Base-by-base conservation (phyloP, 2,113 vertebrate species). In the Ardeotis arabs region DNA sequence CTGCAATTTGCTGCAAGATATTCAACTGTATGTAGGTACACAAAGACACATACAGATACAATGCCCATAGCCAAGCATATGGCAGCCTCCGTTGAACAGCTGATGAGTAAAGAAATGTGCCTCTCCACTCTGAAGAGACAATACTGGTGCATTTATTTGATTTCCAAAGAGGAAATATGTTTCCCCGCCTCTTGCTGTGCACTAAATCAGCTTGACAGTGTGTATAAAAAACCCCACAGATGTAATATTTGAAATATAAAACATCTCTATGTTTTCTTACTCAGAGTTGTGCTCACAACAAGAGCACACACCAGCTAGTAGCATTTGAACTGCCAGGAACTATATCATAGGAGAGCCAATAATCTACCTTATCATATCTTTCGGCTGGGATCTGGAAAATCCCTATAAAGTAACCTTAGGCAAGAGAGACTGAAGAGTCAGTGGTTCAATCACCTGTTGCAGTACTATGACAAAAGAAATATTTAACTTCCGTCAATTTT, bases 281-380 rank as follows among this genome's bases (percentile, higher is more conserved):
- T 66, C 52, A 58, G 39, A 85, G 49, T 1, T 70, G 13, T 63
- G 8, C 66, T 75, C 18, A 41, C 23, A 87, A 73, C 16, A 58
- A 86, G 10, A 83, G 18, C 15, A 58, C 3, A 45, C 1, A 28
- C 3, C 3, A 59, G 31, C 12, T 45, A 70, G 39, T 3, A 69
- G 14, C 28, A n/a, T 67, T n/a, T 66, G 28, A 83, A 70, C 19
- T 69, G 24, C 44, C 35, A n/a, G 24, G 19, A 77, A 7, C 5
- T 37, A 41, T 8, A 8, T 0, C 24, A 6, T 0, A 74, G 31
- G 19, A 45, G 17, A 56, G 12, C 0, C 10, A 78, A 52, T 39
- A 82, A 47, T 55, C 12, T 35, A 63, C 33, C 4, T 63, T 64
- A 24, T 22, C 13, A 23, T 22, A 72, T 7, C 29, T 53, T 67